These are phyloP conservation scores for Ormyrus nitidulus DNA, from an alignment of 2,888 invertebrate genomes.

Conservation along the genomic window DNA sequence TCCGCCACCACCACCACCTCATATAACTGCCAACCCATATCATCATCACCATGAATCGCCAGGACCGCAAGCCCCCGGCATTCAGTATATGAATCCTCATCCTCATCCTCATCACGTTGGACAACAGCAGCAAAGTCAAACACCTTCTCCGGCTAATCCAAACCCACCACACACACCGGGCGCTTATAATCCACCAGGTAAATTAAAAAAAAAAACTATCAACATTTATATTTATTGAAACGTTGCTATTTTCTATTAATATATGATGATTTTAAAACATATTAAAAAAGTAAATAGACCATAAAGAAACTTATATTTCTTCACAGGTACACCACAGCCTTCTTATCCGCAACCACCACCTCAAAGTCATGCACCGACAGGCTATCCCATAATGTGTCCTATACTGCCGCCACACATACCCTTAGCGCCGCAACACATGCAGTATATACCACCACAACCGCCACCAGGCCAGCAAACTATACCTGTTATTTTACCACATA, in stretches of 20 bases:
- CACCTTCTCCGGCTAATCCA: conserved; percentile 73
- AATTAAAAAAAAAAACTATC: not conserved
- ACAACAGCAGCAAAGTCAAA: conserved; percentile 73
- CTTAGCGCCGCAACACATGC: conserved; percentile 77
- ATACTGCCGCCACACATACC: conserved; percentile 76
- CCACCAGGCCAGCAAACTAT: conserved; percentile 75
- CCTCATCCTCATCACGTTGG: conserved; percentile 73
- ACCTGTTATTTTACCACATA: conserved; percentile 75
- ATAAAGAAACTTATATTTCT: not conserved
- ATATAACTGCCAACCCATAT: conserved; percentile 71
- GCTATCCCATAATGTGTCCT: conserved; percentile 80
- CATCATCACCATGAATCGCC: conserved; percentile 78
- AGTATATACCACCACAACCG: conserved; percentile 77
- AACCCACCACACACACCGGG: conserved; percentile 78
- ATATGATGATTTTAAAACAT: not conserved
- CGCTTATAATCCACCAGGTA: conserved; percentile 76
- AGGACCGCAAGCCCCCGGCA: conserved; percentile 76
- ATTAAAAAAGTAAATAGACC: not conserved
- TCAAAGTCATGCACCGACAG: conserved; percentile 75
- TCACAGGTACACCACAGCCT: conserved; percentile 73
- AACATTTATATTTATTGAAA: not conserved
- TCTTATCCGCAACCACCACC: conserved; percentile 80
- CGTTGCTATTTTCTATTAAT: no score
- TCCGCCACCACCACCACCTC: conserved; percentile 70
- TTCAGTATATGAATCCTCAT: conserved; percentile 79